Evolutionary conservation across 2,888 invertebrate genomes (phyloP).

Genomic region (Prosapia bicincta): DNA sequence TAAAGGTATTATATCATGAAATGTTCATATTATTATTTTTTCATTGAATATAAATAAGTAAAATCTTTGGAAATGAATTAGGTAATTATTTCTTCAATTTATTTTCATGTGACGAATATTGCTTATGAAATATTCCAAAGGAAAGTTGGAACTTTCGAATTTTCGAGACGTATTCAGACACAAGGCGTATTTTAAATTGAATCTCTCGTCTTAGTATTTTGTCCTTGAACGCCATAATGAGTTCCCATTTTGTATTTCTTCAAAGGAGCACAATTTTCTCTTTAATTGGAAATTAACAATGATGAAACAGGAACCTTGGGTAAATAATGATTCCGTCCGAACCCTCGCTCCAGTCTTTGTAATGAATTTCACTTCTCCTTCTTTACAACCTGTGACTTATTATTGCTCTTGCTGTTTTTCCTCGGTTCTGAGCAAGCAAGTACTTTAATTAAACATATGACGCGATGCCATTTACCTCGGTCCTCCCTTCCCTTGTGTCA

Average conservation of each 20-base stretch:
- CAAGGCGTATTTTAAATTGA: not conserved
- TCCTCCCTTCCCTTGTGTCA: not conserved
- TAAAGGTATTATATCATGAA: no score
- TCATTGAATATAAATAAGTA: no score
- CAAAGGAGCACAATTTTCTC: conserved; percentile 29
- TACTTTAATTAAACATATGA: conserved; percentile 28
- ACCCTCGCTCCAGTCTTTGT: not conserved
- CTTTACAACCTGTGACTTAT: conserved; percentile 24
- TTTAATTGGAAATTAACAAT: conserved; percentile 30
- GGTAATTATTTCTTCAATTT: no score
- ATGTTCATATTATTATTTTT: no score
- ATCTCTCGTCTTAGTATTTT: not conserved
- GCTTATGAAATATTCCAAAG: not conserved
- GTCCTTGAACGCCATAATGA: not conserved
- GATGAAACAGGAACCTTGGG: conserved; percentile 22
- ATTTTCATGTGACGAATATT: no score
- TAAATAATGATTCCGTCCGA: conserved; percentile 23
- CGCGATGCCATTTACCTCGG: conserved; percentile 1
- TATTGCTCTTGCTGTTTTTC: conserved; percentile 23
- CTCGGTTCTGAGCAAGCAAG: conserved; percentile 15
- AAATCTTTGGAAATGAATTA: no score
- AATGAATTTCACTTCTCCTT: conserved; percentile 22
- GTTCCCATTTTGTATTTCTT: conserved; percentile 28
- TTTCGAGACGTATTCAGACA: not conserved
- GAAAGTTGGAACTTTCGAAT: not conserved